Base-by-base conservation (phyloP, 2,888 invertebrate genomes). In the Amaurobius ferox region DNA sequence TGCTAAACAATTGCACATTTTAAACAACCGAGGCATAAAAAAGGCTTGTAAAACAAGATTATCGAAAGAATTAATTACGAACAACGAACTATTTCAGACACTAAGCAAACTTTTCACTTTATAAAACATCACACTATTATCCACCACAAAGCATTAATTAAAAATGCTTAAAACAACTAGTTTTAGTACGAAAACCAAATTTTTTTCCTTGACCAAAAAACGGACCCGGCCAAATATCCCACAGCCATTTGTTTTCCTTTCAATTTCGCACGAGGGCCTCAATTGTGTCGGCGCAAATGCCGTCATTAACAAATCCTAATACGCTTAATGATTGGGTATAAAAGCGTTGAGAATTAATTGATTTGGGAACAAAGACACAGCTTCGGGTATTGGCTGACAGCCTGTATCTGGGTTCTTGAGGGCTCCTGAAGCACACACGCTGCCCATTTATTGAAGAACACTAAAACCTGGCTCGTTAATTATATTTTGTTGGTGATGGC, bases 391-490 rank as follows among this genome's bases (percentile, higher is more conserved):
- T 70, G 70, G 78, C 28, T 79, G 78, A 70, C 78, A 78, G 70
- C 39, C 48, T 78, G 61, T 79, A 79, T 79, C 78, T 70, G 40
- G 6, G 62, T 79, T 70, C 40, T 68, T 79, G 77, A 77, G 77
- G 67, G 77, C 30, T 19, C 55, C 35, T 19, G 70, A 64, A 79
- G 64, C 66, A 72, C 26, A 48, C 66, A 71, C 26, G 68, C 68
- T 26, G 62, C 32, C 74, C 80, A 66, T 68, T 80, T 73, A 80
- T 80, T 80, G 80, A 68, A 55, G 80, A 68, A 67, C 74, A 74
- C 80, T 80, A 80, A 80, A 80, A 80, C 61, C 61, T 28, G 35
- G 67, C 68, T 74, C 80, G 80, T 80, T 80, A 80, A 80, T 80
- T 80, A 74, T 74, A 80, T 74, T 80, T 80, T 80, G 80, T 68